Conservation (phyloP, 2,888 invertebrate species). For the Ormyrus thymus region DNA sequence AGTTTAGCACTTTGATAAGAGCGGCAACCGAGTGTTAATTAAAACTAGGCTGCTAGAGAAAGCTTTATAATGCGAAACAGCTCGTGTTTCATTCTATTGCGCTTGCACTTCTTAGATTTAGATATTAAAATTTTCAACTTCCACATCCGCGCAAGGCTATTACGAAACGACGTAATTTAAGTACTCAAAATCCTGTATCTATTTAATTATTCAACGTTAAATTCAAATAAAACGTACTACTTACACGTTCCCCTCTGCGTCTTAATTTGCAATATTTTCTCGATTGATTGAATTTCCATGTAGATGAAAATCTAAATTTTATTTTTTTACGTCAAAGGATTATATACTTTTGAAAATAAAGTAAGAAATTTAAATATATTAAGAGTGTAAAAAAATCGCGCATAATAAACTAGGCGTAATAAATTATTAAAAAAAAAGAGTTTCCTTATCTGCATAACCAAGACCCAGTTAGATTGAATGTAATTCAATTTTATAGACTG, state of each 20-base stretch:
- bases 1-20: too few species aligned
- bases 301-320: too few species aligned
- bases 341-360: too few species aligned
- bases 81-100: slow-evolving; percentile 16
- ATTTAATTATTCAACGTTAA: not conserved
- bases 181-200: not conserved
- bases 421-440: not conserved
- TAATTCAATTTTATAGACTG: not conserved
- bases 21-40: too few species aligned
- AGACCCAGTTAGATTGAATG: not conserved
- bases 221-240: not conserved
- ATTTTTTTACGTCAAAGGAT: too few species aligned
- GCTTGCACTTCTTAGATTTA: slow-evolving; percentile 4
- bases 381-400: too few species aligned
- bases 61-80: slow-evolving; percentile 15
- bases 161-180: not conserved
- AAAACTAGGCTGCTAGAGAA: not conserved
- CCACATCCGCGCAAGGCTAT: not conserved
- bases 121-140: not conserved
- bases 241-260: too few species aligned
- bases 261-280: too few species aligned
- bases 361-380: too few species aligned
- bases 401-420: too few species aligned
- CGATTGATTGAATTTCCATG: too few species aligned
- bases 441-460: not conserved